Conservation (phyloP, 2,797 vertebrate genomes). For the Tenualosa thibaudeaui region DNA sequence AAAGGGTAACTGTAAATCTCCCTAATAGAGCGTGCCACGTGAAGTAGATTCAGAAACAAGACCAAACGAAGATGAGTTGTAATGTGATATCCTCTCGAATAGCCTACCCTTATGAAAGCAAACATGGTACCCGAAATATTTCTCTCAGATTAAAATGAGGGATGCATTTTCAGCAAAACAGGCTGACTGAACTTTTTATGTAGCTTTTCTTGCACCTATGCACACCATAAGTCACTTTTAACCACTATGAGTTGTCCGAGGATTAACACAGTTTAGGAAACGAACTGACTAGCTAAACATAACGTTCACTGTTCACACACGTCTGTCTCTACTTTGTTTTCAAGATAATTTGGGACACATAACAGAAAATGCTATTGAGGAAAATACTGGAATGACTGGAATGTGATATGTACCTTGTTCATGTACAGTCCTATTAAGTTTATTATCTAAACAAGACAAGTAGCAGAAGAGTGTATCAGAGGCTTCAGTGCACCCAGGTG, state of each 20-base stretch:
- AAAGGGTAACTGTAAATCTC: constrained; percentile 61
- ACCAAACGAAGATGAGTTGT: neutral
- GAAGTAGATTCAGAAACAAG: constrained; percentile 31
- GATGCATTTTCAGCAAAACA: no score
- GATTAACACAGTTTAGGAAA: neutral
- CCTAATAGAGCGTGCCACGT: constrained; percentile 49
- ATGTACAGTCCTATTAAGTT: neutral
- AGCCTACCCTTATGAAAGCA: neutral
- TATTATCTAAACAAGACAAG: neutral
- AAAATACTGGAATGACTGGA: neutral
- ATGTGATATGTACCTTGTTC: neutral
- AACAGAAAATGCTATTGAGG: neutral
- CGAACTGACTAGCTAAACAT: neutral
- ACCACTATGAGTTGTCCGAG: neutral
- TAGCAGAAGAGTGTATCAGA: neutral
- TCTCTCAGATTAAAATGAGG: neutral
- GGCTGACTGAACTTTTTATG: neutral
- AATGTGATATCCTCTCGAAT: neutral
- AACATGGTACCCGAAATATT: neutral
- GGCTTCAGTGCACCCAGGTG: neutral
- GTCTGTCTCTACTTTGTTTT: neutral
- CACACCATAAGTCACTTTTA: neutral
- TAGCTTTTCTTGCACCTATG: neutral
- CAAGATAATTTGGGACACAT: neutral
- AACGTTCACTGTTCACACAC: neutral